Evolutionary conservation across 2,888 invertebrate genomes (phyloP).

Genomic region (Machimus atricapillus): DNA sequence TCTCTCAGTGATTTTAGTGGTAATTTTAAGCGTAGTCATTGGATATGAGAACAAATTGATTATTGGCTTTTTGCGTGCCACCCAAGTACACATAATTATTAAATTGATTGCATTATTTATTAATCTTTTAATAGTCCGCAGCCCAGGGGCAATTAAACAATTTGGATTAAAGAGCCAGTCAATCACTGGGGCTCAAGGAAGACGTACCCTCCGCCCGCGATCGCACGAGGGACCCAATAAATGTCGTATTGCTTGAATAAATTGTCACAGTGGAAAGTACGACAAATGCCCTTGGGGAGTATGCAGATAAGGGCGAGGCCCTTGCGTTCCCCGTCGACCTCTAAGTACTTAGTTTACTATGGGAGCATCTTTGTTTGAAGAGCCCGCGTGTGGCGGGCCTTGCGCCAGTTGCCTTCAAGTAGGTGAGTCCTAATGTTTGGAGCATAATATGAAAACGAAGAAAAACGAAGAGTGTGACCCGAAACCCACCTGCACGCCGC

Average conservation of each 20-base stretch:
- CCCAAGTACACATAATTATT: not conserved
- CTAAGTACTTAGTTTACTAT: not conserved
- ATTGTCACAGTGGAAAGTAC: not conserved
- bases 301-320: not conserved
- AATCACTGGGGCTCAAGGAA: not conserved
- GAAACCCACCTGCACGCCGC: not conserved
- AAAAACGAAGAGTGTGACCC: not conserved
- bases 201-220: not conserved
- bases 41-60: not conserved
- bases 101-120: not conserved
- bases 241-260: not conserved
- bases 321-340: not conserved
- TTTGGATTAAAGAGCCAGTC: not conserved
- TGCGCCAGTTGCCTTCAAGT: not conserved
- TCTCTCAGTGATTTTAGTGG: too few relatives aligned
- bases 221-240: not conserved
- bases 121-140: not conserved
- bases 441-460: not conserved
- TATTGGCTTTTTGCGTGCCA: not conserved
- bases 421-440: not conserved
- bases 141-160: not conserved
- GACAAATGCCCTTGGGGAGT: not conserved
- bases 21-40: too few relatives aligned
- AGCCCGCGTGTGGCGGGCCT: not conserved
- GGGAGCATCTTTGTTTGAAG: not conserved